phyloP scores from a whole-genome alignment of 2,113 vertebrate genomes.

The Pangasianodon hypophthalmus region DNA sequence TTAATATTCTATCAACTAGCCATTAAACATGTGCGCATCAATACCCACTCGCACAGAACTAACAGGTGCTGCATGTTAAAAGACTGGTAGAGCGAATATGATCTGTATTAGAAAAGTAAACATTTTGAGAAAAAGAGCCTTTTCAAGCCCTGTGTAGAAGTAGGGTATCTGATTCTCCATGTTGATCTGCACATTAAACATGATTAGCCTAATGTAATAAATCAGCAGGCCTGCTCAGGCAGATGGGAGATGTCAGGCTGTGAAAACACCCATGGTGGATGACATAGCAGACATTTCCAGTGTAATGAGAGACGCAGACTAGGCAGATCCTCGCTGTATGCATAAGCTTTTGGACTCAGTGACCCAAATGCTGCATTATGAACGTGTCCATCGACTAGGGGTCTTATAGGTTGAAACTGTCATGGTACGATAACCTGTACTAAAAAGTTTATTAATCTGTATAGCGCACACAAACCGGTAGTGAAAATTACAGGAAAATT shows the following conservation, averaged over 20 bases:
- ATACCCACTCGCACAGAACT: neutral
- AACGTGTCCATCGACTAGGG: neutral
- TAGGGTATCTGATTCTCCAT: conserved; percentile 29
- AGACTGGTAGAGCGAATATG: neutral
- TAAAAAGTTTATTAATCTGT: neutral
- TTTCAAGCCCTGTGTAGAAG: neutral
- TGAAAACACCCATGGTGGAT: conserved; percentile 4
- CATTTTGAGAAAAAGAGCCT: neutral
- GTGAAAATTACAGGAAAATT: no score
- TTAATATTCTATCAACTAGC: neutral
- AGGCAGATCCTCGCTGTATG: conserved; percentile 8
- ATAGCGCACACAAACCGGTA: neutral
- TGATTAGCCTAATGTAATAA: conserved; percentile 34
- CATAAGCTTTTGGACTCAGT: neutral
- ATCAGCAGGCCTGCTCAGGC: conserved; percentile 17
- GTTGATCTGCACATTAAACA: conserved; percentile 25
- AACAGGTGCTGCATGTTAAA: neutral
- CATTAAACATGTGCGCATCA: neutral
- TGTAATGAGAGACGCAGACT: conserved; percentile 42
- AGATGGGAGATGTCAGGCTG: conserved; percentile 37
- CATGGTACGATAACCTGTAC: neutral
- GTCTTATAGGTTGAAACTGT: neutral
- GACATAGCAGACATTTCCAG: conserved; percentile 49
- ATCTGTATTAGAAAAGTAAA: conserved; percentile 19
- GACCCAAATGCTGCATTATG: conserved; percentile 5